Base-by-base conservation (phyloP, 2,888 invertebrate species). In the Nephrotoma flavescens region DNA sequence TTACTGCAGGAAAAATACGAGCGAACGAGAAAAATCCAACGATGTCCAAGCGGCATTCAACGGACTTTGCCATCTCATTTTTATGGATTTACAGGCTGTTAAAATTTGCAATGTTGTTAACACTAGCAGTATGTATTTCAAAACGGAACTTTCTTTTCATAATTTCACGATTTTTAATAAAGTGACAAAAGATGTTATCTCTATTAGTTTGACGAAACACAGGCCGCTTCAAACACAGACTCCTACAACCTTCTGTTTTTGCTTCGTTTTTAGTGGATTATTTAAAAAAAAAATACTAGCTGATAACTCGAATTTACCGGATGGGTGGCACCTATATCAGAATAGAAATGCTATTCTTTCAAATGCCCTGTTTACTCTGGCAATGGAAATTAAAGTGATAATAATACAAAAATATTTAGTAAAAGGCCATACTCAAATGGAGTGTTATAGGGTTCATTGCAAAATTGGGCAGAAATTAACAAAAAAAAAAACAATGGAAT, bases 361-460 rank as follows among this genome's bases (percentile, higher is more conserved):
- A n/a, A n/a, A 57, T 12, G 3, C 57, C 1, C 4, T 57, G 19
- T 12, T 57, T 1, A 57, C 57, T 57, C 19, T 57, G 3, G 57
- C 57, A 0, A 57, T 57, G 47, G 86, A 86, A 86, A 45, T 12
- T 19, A 11, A 42, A 4, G 42, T 83, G 15, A 45, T 47, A 47
- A 86, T 87, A 45, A 52, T 11, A 5, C 86, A 87, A 52, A 87
- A 42, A 42, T 87, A 11, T 87, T 85, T 85, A 19, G 42, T 42
- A 42, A 86, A 85, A n/a, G 86, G 84, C 31, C 85, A 86, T 42
- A 86, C 86, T 15, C 87, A 86, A 41, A 87, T 85, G 86, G 84
- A 86, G 31, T 87, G 87, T 12, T 19, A 87, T 42, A 86, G 83
- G 86, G 86, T 86, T 0, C 86, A 87, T 85, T 85, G 42, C 47